Evolutionary conservation across 2,113 vertebrate species (phyloP).

Genomic region (Gymnocephalus cernua): DNA sequence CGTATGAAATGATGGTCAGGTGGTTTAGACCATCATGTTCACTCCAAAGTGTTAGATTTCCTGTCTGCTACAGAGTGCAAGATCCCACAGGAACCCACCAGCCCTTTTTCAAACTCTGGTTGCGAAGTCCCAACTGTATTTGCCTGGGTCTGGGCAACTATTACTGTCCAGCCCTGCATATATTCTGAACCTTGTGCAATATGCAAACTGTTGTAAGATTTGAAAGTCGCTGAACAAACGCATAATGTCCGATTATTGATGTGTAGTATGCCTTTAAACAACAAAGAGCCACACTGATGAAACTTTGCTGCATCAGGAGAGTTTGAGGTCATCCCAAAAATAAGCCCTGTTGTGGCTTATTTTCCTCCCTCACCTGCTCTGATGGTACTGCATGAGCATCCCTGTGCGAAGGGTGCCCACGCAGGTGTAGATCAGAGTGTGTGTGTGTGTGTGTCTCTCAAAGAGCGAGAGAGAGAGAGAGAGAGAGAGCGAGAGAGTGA

Average conservation of each 20-base stretch:
- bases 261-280: not conserved
- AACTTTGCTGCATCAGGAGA: conserved; percentile 46
- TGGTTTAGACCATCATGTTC: not conserved
- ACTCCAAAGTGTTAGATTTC: not conserved
- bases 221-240: conserved; percentile 20
- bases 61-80: not conserved
- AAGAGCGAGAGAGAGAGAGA: conserved; percentile 13
- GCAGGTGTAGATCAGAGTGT: conserved; percentile 45
- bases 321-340: conserved; percentile 59
- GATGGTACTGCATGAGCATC: conserved; percentile 27
- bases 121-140: not conserved
- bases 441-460: not conserved
- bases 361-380: conserved; percentile 55
- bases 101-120: not conserved
- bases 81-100: not conserved
- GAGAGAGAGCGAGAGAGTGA: not conserved
- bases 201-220: conserved; percentile 5
- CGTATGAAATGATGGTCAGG: not conserved
- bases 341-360: not conserved
- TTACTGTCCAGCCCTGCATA: not conserved
- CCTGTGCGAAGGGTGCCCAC: conserved; percentile 12
- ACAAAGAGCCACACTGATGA: not conserved
- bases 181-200: not conserved
- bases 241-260: not conserved
- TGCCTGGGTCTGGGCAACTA: not conserved